Evolutionary conservation across 2,888 invertebrate species (phyloP), one percentile per base, ranked within the genome.

Genomic region (Drosophila subquinaria): DNA sequence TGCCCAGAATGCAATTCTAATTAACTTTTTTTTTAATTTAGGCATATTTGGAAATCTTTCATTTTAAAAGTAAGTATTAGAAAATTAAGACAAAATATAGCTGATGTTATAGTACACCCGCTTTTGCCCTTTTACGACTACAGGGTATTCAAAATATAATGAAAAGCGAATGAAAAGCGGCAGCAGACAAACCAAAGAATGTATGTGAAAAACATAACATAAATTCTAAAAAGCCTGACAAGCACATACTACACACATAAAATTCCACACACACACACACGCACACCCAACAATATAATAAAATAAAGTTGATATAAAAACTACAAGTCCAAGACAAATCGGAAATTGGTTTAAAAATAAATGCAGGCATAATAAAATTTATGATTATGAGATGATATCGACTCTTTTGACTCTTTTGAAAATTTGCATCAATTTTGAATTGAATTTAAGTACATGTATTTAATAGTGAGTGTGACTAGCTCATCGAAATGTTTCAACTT

Each of bases 271-370:
- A 57, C 35, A 51, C 23, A 56, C 52, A 61, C 42, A 63, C 36
- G 63, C 38, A 59, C 56, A 48, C 27, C 15, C 35, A 42, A 50
- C 15, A 45, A 70, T 59, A 79, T 69, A 69, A 81, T 67, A 74
- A 71, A 73, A 82, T 67, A 77, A 77, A 72, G 75, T 81, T 83
- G 74, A 81, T 83, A 86, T 86, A 74, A 83, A 88, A 80, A 86
- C 80, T 88, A 84, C 74, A 71, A 68, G 66, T 48, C 11, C 15
- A 53, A 53, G 62, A 62, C 50, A 27, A 62, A 59, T 63, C 67
- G 73, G 68, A 78, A 86, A 88, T 88, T 80, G 82, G 80, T 80
- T 87, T 88, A 88, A 84, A 86, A 86, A 86, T 86, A 86, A 88
- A 88, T 81, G 61, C 67, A 70, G 59, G 66, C 73, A 76, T 76